Evolutionary conservation across 2,113 vertebrate species (phyloP).

Genomic region (Psettodes erumei): DNA sequence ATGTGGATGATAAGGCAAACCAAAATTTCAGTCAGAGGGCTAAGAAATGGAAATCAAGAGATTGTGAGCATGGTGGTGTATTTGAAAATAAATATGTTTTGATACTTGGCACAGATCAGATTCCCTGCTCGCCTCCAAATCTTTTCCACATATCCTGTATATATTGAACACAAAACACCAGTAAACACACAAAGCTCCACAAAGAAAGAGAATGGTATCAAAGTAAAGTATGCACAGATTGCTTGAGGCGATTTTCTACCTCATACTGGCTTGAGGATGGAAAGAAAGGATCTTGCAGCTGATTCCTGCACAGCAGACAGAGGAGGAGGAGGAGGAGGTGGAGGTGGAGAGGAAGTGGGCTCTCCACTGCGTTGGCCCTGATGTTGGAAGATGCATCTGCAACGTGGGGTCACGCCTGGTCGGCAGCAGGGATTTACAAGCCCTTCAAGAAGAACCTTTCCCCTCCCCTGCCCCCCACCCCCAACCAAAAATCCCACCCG

Average conservation of each 20-base stretch:
- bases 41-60: neutral
- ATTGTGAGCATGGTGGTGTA: neutral
- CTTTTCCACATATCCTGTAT: neutral
- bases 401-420: conserved; percentile 52
- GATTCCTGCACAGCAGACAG: conserved; percentile 17
- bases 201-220: neutral
- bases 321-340: neutral
- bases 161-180: neutral
- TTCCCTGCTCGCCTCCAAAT: neutral
- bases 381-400: conserved; percentile 35
- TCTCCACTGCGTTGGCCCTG: neutral
- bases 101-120: neutral
- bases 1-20: neutral
- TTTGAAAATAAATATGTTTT: neutral
- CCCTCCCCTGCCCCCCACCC: neutral
- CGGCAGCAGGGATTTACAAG: conserved; percentile 48
- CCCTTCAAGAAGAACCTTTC: conserved; percentile 32
- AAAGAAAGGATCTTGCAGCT: conserved; percentile 10
- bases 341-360: conserved; percentile 2
- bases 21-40: neutral
- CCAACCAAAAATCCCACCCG: conserved; percentile 9
- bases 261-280: conserved; percentile 2
- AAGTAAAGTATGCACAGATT: neutral
- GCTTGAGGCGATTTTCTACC: neutral
- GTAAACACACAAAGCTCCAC: conserved; percentile 9